Percentiles rank a stretch among this genome's conserved stretches.
phyloP scores from a whole-genome alignment of 2,797 vertebrate species.

The Chaenodraco wilsoni region DNA sequence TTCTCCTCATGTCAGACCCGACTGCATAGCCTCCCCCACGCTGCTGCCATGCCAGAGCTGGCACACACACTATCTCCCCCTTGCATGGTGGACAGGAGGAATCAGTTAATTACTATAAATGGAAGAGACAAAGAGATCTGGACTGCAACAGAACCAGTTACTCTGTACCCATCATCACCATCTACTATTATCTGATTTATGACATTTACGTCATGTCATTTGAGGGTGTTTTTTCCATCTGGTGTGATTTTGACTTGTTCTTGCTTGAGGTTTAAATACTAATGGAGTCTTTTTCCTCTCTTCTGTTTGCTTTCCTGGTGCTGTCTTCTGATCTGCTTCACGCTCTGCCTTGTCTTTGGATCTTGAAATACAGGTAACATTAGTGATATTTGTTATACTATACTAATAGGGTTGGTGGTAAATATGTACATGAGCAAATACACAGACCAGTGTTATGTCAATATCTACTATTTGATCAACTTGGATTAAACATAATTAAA shows the following conservation, averaged over 20 bases:
- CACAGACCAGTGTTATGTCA: neutral
- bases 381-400: neutral
- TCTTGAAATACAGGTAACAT: constrained; percentile 55
- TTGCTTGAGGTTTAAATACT: neutral
- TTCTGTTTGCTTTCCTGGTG: constrained; percentile 33
- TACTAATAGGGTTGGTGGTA: neutral
- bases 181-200: constrained; percentile 8
- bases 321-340: constrained; percentile 32
- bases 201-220: neutral
- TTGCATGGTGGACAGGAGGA: constrained; percentile 55
- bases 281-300: constrained; percentile 35
- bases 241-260: neutral
- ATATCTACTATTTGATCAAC: neutral
- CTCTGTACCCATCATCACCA: constrained; percentile 1
- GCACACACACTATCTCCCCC: constrained; percentile 45
- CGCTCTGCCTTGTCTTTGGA: constrained; percentile 20
- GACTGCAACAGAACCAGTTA: constrained; percentile 13
- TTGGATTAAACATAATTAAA: neutral
- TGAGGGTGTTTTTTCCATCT: neutral
- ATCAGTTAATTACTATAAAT: constrained; percentile 65
- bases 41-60: constrained; percentile 56
- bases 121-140: constrained; percentile 42
- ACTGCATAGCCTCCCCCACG: constrained; percentile 32
- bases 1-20: constrained; percentile 45
- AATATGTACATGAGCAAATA: neutral